These are phyloP conservation scores for Micoletzkya japonica DNA, from an alignment of 2,888 invertebrate species.

Conservation along the genomic window DNA sequence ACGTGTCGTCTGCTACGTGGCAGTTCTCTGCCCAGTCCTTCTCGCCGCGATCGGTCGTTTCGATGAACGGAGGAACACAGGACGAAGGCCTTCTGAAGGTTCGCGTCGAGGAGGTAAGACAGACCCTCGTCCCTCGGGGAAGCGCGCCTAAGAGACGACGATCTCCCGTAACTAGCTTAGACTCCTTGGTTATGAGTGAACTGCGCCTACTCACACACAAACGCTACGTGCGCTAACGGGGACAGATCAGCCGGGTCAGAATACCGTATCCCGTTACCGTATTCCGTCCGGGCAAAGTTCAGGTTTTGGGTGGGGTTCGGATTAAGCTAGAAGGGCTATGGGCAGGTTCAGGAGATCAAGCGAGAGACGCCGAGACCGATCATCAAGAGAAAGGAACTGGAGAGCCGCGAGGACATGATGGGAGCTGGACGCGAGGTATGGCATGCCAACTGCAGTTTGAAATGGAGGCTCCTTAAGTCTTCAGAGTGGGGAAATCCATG, in stretches of 20 bases:
- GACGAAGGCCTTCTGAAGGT: constrained; percentile 56
- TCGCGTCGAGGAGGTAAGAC: too few relatives aligned
- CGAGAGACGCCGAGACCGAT: constrained; percentile 47
- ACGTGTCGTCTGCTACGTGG: constrained; percentile 61
- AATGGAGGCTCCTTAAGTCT: not conserved
- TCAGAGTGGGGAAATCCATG: not conserved
- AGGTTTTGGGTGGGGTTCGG: too few relatives aligned
- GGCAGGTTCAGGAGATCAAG: not conserved
- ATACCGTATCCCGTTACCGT: too few relatives aligned
- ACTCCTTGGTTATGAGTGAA: too few relatives aligned
- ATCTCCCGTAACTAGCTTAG: too few relatives aligned
- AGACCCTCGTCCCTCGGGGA: too few relatives aligned
- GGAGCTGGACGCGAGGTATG: constrained; percentile 29
- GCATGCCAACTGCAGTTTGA: not conserved
- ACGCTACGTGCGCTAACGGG: too few relatives aligned
- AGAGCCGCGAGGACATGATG: constrained; percentile 51
- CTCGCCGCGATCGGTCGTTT: constrained; percentile 62
- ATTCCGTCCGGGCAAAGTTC: too few relatives aligned
- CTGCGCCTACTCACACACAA: too few relatives aligned
- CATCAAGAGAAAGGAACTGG: constrained; percentile 57
- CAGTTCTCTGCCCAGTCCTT: constrained; percentile 58
- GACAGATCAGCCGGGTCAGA: too few relatives aligned
- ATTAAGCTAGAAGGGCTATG: too few relatives aligned
- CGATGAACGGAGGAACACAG: constrained; percentile 57
- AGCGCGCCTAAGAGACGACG: too few relatives aligned